These are phyloP conservation scores for Pelodiscus sinensis DNA, from an alignment of 2,113 vertebrate species.

Conservation along the genomic window DNA sequence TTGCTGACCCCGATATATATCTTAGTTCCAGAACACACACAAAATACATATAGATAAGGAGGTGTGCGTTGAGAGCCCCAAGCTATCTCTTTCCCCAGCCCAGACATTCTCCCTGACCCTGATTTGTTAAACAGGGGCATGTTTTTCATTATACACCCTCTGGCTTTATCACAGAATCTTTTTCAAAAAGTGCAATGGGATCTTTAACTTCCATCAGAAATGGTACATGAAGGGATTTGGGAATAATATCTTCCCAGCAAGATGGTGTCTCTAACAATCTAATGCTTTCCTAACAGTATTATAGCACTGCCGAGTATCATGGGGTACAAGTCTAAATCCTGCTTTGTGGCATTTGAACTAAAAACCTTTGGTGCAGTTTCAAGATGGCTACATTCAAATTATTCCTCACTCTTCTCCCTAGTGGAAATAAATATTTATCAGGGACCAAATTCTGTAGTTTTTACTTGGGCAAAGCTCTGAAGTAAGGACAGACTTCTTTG, in stretches of 20 bases:
- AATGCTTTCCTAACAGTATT: neutral
- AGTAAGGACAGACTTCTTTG: neutral
- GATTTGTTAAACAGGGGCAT: neutral
- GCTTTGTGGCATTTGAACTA: neutral
- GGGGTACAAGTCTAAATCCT: neutral
- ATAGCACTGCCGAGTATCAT: neutral
- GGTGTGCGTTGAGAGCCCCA: neutral
- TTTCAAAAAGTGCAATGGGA: neutral
- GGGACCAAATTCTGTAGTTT: neutral
- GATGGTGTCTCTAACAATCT: neutral
- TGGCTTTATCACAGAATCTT: neutral
- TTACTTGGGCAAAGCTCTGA: neutral
- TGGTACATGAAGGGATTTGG: neutral
- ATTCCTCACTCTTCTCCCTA: neutral
- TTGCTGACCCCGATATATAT: no score
- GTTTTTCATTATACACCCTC: neutral
- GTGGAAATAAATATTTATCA: conserved; percentile 13
- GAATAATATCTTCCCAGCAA: neutral
- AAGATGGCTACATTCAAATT: neutral
- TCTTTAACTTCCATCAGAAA: neutral
- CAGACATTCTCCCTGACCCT: neutral
- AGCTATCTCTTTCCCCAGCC: neutral
- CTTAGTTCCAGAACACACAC: neutral
- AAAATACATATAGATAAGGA: neutral
- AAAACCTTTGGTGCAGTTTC: neutral